These are phyloP conservation scores for Plestiodon gilberti DNA, from an alignment of 2,113 vertebrate species.

Conservation along the genomic window DNA sequence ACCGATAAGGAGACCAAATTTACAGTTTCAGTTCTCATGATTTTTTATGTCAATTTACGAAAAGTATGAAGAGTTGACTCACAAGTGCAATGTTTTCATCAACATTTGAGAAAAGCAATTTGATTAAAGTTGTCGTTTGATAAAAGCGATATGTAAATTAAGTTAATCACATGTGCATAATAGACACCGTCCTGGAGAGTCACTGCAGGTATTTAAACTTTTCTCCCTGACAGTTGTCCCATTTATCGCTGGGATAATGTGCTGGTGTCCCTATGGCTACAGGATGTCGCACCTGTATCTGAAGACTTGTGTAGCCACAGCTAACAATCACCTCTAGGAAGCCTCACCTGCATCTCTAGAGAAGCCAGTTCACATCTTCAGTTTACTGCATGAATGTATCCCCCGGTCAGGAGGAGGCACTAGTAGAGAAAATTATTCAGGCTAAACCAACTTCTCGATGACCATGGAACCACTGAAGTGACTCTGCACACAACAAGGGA, in stretches of 20 bases:
- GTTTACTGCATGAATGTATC: not conserved
- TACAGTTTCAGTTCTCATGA: not conserved
- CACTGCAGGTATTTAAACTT: not conserved
- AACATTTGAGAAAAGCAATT: not conserved
- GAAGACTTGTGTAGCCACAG: not conserved
- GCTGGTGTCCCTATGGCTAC: not conserved
- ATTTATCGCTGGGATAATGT: not conserved
- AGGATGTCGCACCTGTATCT: not conserved
- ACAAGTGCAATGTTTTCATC: not conserved
- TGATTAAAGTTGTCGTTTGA: not conserved
- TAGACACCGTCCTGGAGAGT: not conserved
- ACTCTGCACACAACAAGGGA: not conserved
- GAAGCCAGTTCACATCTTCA: not conserved
- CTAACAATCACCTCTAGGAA: not conserved
- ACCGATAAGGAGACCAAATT: not conserved
- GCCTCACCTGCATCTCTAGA: not conserved
- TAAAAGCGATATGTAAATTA: not conserved
- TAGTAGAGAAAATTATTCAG: not conserved
- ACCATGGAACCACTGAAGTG: not conserved
- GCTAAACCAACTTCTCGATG: not conserved
- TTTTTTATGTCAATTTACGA: not conserved
- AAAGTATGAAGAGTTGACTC: not conserved
- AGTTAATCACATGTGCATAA: not conserved
- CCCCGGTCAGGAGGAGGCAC: not conserved
- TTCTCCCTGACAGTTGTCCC: not conserved